phyloP scores from a whole-genome alignment of 37 sponge, comb jelly and placozoan species.

The Cliona cf. orientalis region DNA sequence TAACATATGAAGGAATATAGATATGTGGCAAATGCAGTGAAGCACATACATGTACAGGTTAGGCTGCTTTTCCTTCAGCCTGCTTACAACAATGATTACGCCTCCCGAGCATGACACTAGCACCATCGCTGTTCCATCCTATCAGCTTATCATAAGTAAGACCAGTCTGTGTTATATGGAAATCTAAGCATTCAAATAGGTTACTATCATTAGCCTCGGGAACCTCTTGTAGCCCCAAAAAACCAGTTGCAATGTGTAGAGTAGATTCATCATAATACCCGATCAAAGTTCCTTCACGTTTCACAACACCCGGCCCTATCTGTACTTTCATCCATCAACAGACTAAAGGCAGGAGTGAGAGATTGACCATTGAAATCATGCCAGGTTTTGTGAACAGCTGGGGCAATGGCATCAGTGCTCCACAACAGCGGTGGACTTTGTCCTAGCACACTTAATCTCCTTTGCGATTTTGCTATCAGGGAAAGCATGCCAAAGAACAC shows the following conservation, averaged over 20 bases:
- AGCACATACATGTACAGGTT: no score
- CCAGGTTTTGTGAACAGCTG: background rate
- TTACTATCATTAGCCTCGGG: background rate
- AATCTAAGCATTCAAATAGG: background rate
- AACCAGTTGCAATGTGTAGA: background rate
- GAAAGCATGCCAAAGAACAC: slow-evolving; percentile 19
- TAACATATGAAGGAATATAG: no score
- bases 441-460: background rate
- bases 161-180: background rate
- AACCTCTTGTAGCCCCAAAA: background rate
- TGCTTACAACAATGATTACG: background rate
- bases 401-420: background rate
- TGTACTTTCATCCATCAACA: slow-evolving; percentile 15
- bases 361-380: background rate
- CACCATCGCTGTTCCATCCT: slow-evolving; percentile 3
- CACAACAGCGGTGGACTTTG: slow-evolving; percentile 2
- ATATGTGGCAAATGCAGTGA: no score
- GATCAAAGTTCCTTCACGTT: slow-evolving; percentile 5
- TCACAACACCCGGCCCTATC: slow-evolving; percentile 5
- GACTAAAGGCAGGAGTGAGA: background rate
- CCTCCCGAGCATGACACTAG: background rate
- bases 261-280: background rate
- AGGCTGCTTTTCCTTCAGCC: no score
- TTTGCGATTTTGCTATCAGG: slow-evolving; percentile 10
- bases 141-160: background rate